Evolutionary conservation across 2,888 invertebrate genomes (phyloP).

Genomic region (Tipula lateralis): DNA sequence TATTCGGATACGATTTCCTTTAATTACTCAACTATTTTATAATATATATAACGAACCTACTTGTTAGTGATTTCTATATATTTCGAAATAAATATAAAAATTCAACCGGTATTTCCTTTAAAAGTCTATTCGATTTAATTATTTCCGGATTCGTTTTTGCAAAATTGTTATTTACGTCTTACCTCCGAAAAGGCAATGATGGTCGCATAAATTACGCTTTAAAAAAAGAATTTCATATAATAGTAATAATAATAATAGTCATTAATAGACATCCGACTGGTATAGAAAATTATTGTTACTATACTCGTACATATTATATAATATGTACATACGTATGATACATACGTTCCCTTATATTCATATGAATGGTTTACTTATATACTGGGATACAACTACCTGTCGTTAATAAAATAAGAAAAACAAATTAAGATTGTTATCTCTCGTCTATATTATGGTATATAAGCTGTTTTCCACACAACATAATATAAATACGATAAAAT

Average conservation of each 20-base stretch:
- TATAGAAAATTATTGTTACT: not conserved
- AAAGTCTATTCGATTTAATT: not conserved
- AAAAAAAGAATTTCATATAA: not conserved
- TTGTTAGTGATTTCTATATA: not conserved
- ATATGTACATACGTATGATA: not conserved
- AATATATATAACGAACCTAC: not conserved
- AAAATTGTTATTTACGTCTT: not conserved
- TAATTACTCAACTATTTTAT: not conserved
- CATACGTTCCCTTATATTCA: not conserved
- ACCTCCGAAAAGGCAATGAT: not conserved
- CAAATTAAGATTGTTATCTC: not conserved
- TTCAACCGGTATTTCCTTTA: constrained; percentile 14
- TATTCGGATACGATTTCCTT: not conserved
- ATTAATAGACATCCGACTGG: not conserved
- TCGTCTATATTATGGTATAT: not conserved
- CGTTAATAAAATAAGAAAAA: not conserved
- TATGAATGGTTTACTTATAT: not conserved
- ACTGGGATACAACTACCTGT: constrained; percentile 7
- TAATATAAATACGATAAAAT: not conserved
- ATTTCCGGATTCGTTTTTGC: not conserved
- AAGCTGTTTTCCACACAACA: not conserved
- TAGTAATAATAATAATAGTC: not conserved
- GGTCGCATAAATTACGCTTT: not conserved
- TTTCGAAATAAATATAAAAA: not conserved
- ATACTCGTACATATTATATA: not conserved